A percentile compares a stretch with the other conserved stretches of the same genome.
phyloP scores from a whole-genome alignment of 2,797 vertebrate species.

The Novumbra hubbsi region DNA sequence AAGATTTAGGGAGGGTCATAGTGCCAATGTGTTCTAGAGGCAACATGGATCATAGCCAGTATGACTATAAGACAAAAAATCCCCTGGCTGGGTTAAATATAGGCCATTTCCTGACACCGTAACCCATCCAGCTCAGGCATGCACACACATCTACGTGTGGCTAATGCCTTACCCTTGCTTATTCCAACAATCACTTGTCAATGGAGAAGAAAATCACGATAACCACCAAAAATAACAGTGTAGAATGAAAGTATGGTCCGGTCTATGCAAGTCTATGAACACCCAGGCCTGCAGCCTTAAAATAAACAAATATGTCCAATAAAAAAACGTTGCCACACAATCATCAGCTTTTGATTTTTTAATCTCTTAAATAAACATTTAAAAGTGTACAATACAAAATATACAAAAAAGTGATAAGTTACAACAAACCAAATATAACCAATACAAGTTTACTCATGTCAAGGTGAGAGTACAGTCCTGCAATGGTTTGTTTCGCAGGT shows the following conservation, averaged over 20 bases:
- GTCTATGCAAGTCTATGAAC: not conserved
- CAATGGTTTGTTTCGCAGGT: constrained; percentile 2
- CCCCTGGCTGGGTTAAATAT: constrained; percentile 65
- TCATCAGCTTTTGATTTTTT: constrained; percentile 57
- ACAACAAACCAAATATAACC: constrained; percentile 18
- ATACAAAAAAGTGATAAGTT: constrained; percentile 49
- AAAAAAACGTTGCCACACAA: constrained; percentile 1
- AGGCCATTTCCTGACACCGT: constrained; percentile 61
- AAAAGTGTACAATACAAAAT: constrained; percentile 60
- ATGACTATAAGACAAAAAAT: constrained; percentile 66
- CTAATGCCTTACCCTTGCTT: constrained; percentile 20
- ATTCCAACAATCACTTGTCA: constrained; percentile 23
- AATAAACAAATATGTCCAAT: not conserved
- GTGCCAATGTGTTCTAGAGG: not conserved
- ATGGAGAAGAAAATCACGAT: not conserved
- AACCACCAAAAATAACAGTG: not conserved
- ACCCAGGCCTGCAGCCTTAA: not conserved
- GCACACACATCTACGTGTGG: constrained; percentile 14
- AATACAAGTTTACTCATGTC: constrained; percentile 15
- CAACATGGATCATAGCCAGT: not conserved
- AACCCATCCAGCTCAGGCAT: constrained; percentile 35
- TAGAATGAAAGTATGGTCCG: constrained; percentile 7
- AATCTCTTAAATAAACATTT: constrained; percentile 66
- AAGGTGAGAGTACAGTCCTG: not conserved
- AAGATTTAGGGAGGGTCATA: not conserved